These are phyloP conservation scores for Girardinus metallicus DNA, from an alignment of 2,797 vertebrate species.

Conservation along the genomic window DNA sequence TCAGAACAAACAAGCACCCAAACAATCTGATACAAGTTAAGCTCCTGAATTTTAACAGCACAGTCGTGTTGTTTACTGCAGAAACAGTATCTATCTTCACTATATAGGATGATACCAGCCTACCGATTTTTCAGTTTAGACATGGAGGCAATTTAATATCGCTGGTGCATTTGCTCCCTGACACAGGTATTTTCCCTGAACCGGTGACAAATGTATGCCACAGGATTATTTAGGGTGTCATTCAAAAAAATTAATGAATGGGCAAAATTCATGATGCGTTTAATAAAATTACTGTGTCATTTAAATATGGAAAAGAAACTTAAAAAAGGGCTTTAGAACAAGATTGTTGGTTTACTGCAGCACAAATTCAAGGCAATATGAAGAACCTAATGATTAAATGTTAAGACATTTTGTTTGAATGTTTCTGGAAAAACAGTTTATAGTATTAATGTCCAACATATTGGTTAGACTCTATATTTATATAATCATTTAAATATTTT, in stretches of 20 bases:
- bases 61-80: constrained; percentile 29
- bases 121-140: constrained; percentile 17
- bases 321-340: background rate
- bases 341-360: background rate
- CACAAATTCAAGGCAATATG: background rate
- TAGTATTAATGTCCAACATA: background rate
- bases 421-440: background rate
- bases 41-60: constrained; percentile 18
- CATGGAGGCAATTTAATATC: constrained; percentile 12
- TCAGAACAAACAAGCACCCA: constrained; percentile 48
- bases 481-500: background rate
- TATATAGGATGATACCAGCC: constrained; percentile 34
- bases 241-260: background rate
- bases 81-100: constrained; percentile 39
- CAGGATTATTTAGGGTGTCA: background rate
- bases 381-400: background rate
- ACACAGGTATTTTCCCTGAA: constrained; percentile 1
- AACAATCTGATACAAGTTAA: constrained; percentile 41
- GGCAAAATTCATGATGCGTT: constrained; percentile 9
- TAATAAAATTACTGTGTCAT: background rate
- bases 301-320: background rate
- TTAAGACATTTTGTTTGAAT: background rate
- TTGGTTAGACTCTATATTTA: background rate
- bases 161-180: background rate
- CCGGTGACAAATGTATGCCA: background rate